Evolutionary conservation across 2,888 invertebrate species (phyloP).

Genomic region (Ectemnius cavifrons): DNA sequence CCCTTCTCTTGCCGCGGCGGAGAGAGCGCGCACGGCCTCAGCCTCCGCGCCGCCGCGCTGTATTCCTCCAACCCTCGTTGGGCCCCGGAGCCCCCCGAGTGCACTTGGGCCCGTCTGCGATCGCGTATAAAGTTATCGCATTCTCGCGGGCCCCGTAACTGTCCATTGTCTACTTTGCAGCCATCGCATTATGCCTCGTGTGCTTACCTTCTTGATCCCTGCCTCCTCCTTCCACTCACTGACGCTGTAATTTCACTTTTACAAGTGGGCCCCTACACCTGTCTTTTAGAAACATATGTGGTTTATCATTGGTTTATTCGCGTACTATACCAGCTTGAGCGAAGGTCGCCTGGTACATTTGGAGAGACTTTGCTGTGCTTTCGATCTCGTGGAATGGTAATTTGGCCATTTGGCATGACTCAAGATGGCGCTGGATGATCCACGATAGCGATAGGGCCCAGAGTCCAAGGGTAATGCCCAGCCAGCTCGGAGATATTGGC

Average conservation of each 20-base stretch:
- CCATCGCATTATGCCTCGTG: conserved; percentile 47
- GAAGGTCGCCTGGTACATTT: conserved; percentile 1
- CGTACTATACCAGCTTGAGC: too few species aligned
- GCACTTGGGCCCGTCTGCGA: conserved; percentile 25
- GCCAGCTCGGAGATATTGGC: conserved; percentile 30
- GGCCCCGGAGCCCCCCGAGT: background rate
- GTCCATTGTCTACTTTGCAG: conserved; percentile 67
- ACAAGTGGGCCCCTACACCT: conserved; percentile 26
- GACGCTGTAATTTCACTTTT: conserved; percentile 60
- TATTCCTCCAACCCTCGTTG: conserved; percentile 24
- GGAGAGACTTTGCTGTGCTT: background rate
- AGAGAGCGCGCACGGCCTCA: too few species aligned
- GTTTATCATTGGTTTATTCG: too few species aligned
- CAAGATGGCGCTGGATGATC: too few species aligned
- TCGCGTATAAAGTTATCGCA: conserved; percentile 69
- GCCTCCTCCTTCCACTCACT: conserved; percentile 46
- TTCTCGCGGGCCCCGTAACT: conserved; percentile 62
- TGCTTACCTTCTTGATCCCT: conserved; percentile 15
- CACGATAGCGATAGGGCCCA: too few species aligned
- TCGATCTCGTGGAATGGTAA: background rate
- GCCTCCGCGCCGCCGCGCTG: background rate
- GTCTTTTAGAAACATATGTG: too few species aligned
- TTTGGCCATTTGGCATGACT: too few species aligned
- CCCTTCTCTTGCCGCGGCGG: conserved; percentile 45
- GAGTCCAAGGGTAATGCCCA: background rate